These are phyloP conservation scores for Nesoenas mayeri DNA, from an alignment of 2,113 vertebrate genomes.

Conservation along the genomic window DNA sequence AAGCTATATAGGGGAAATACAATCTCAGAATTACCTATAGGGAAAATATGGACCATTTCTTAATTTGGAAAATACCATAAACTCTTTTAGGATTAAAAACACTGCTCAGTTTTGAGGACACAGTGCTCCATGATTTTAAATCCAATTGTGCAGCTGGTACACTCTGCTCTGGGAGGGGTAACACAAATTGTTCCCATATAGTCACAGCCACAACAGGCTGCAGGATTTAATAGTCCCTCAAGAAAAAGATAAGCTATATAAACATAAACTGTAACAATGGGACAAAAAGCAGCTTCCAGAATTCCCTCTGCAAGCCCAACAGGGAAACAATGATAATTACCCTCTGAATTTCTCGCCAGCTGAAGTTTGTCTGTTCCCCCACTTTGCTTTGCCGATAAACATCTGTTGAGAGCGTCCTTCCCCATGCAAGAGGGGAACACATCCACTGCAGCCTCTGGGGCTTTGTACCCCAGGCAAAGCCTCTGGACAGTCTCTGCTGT, in stretches of 20 bases:
- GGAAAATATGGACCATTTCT: not conserved
- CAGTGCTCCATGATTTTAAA: not conserved
- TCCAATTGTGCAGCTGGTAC: not conserved
- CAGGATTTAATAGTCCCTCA: not conserved
- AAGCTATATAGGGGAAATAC: not conserved
- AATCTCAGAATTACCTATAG: not conserved
- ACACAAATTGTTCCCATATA: not conserved
- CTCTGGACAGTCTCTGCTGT: not conserved
- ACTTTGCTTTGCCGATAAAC: not conserved
- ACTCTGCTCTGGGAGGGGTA: not conserved
- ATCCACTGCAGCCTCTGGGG: accelerated
- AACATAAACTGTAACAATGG: not conserved
- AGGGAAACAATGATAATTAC: not conserved
- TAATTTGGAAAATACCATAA: not conserved
- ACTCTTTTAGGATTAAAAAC: not conserved
- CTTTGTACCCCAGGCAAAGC: not conserved
- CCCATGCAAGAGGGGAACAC: not conserved
- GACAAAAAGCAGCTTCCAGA: slow-evolving; percentile 22
- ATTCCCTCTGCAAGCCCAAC: not conserved
- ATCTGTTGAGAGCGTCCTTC: not conserved
- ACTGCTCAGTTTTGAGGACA: not conserved
- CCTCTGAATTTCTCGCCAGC: not conserved
- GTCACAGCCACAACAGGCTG: not conserved
- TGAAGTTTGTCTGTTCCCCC: slow-evolving; percentile 17
- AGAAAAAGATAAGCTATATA: slow-evolving; percentile 2